Conservation (phyloP, 64 coral and sea anemone genomes). For the Montipora capricornis region DNA sequence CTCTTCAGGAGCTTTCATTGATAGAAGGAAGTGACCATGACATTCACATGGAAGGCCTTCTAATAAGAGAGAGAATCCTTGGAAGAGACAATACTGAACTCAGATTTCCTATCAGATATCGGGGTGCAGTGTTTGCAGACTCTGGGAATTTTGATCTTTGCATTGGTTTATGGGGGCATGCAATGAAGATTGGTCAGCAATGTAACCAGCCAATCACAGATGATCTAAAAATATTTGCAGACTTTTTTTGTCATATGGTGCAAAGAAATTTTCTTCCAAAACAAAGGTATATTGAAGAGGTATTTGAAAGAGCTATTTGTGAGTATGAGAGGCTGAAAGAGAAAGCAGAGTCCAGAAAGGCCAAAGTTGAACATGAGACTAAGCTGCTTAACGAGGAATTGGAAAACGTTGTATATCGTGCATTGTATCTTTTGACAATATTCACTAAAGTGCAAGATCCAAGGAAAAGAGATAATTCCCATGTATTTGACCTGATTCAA, state of each 20-base stretch:
- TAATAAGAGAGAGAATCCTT: constrained; percentile 86
- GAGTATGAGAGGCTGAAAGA: constrained; percentile 77
- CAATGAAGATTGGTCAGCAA: constrained; percentile 85
- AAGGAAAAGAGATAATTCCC: constrained; percentile 45
- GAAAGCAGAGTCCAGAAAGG: constrained; percentile 43
- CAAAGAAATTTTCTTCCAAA: constrained; percentile 74
- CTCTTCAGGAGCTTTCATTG: constrained; percentile 38
- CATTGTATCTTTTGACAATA: constrained; percentile 79
- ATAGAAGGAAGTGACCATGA: constrained; percentile 55
- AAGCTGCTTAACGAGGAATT: constrained; percentile 59
- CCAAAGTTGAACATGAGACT: constrained; percentile 33
- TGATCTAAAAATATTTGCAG: constrained; percentile 82
- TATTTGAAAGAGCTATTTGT: constrained; percentile 59
- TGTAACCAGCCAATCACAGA: constrained; percentile 65
- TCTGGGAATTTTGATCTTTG: constrained; percentile 87
- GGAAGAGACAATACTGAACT: constrained; percentile 70
- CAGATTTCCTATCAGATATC: constrained; percentile 75
- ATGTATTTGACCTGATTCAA: constrained; percentile 59
- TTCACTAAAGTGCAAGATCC: constrained; percentile 68
- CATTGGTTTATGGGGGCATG: constrained; percentile 85
- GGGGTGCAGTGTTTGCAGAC: constrained; percentile 87
- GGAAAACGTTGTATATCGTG: constrained; percentile 69
- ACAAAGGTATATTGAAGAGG: constrained; percentile 43
- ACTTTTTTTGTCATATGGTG: constrained; percentile 90
- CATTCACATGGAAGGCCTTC: constrained; percentile 82